A percentile compares a stretch with the other conserved stretches of the same genome.
Evolutionary conservation across 1,140 invertebrate genomes (phyloP).

Genomic region (Sitobion miscanthi): DNA sequence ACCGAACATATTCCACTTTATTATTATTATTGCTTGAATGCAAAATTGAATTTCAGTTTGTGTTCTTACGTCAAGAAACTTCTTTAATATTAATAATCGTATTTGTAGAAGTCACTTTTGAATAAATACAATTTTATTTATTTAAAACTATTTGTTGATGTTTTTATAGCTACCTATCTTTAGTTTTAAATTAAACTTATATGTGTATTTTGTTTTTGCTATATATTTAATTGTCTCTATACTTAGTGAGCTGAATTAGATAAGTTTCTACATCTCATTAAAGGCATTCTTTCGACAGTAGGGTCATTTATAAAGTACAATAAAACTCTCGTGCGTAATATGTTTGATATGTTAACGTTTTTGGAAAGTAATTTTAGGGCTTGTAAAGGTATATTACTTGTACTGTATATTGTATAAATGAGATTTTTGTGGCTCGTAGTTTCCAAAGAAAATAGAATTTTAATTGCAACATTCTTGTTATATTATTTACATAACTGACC

Average conservation of each 20-base stretch:
- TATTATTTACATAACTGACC: neutral
- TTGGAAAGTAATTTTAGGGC: neutral
- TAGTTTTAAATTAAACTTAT: neutral
- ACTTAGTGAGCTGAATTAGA: neutral
- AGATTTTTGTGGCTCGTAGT: neutral
- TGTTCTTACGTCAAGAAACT: neutral
- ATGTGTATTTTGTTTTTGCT: neutral
- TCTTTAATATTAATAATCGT: slow-evolving; percentile 18
- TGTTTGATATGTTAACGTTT: neutral
- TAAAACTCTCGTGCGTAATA: slow-evolving; percentile 3
- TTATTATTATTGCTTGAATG: neutral
- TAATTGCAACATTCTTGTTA: neutral
- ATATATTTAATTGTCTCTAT: neutral
- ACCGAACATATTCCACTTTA: neutral
- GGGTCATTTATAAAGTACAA: neutral
- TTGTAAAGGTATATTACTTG: neutral
- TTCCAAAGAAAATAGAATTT: neutral
- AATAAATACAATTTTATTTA: neutral
- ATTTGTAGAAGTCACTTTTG: neutral
- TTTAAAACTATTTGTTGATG: neutral
- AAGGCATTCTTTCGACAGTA: neutral
- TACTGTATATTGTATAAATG: neutral
- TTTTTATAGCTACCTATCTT: neutral
- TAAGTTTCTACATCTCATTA: slow-evolving; percentile 17
- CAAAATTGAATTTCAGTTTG: neutral